Evolutionary conservation across 2,888 invertebrate genomes (phyloP).

Genomic region (Lissonota sp.): DNA sequence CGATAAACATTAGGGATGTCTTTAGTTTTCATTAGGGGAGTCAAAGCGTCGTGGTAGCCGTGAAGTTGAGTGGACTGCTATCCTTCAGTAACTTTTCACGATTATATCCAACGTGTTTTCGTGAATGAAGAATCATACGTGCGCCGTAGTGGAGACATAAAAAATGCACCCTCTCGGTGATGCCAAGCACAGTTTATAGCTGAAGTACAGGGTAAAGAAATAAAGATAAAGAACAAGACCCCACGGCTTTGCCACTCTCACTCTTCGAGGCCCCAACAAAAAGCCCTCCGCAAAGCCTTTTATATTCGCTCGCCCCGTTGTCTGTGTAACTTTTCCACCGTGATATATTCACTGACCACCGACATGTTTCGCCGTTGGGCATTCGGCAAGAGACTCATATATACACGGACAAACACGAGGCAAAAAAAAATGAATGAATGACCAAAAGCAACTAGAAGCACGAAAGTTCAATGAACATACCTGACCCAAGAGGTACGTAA

Average conservation of each 20-base stretch:
- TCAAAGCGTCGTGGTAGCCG: background rate
- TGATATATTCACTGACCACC: constrained; percentile 13
- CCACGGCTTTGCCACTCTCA: constrained; percentile 32
- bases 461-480: too few species aligned
- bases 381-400: constrained; percentile 11
- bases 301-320: constrained; percentile 20
- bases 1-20: background rate
- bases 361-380: constrained; percentile 20
- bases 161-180: constrained; percentile 43
- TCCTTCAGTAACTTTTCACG: constrained; percentile 2
- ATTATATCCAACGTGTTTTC: constrained; percentile 10
- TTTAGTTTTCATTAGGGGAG: constrained; percentile 4
- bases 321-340: background rate
- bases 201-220: constrained; percentile 39
- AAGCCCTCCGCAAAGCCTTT: constrained; percentile 11
- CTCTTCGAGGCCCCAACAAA: constrained; percentile 39
- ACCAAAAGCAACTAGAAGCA: too few species aligned
- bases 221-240: constrained; percentile 31
- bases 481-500: too few species aligned
- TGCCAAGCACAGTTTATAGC: constrained; percentile 4
- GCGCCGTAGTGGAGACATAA: constrained; percentile 29
- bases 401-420: background rate
- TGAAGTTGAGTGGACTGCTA: background rate
- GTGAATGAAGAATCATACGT: constrained; percentile 4
- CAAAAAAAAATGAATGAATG: too few species aligned